Conservation (phyloP, 2,113 vertebrate species). For the Anhinga anhinga region DNA sequence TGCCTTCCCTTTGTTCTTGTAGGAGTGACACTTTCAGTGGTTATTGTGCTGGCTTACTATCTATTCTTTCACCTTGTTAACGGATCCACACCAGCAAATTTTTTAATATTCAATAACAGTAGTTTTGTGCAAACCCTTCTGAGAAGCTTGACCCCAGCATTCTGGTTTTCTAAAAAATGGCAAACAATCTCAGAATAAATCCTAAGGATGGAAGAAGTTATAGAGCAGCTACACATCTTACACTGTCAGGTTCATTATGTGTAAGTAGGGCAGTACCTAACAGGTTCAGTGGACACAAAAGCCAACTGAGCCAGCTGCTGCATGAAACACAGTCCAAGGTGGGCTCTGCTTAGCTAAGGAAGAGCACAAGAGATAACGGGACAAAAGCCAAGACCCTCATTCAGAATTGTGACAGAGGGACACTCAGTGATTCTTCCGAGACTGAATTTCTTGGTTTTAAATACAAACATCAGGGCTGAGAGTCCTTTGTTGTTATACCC, state of each 20-base stretch:
- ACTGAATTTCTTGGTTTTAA: neutral
- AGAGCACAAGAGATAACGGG: neutral
- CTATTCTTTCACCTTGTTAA: neutral
- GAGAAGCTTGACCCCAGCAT: neutral
- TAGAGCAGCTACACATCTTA: neutral
- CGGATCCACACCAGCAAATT: neutral
- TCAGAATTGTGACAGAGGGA: neutral
- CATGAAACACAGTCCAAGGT: neutral
- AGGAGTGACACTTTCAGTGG: neutral
- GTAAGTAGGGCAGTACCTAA: neutral
- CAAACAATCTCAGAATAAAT: neutral
- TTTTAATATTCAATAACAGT: neutral
- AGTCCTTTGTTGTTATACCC: neutral
- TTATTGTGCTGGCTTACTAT: neutral
- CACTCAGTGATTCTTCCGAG: neutral
- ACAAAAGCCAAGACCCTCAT: neutral
- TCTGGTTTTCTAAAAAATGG: neutral
- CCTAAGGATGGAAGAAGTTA: neutral
- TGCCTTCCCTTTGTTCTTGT: neutral
- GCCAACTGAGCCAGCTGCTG: neutral
- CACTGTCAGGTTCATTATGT: neutral
- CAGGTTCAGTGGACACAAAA: neutral
- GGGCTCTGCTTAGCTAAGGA: neutral
- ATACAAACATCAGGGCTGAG: neutral
- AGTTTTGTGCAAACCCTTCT: neutral